These are phyloP conservation scores for Dendronephthya gigantea DNA, from an alignment of 64 coral and sea anemone species.

Conservation along the genomic window DNA sequence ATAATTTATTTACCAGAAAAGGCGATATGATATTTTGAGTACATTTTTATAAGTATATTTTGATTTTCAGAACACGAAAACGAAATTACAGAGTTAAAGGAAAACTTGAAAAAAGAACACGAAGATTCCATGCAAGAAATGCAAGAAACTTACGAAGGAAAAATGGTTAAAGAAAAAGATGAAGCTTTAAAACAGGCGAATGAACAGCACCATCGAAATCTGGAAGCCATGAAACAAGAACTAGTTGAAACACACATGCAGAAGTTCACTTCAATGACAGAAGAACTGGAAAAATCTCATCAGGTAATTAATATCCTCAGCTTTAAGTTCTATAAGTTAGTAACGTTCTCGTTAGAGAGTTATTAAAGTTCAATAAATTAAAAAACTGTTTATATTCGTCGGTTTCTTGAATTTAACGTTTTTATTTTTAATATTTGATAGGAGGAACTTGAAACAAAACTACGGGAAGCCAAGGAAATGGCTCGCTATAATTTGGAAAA, in stretches of 20 bases:
- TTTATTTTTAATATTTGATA: neutral
- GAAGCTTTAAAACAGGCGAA: slow-evolving; percentile 68
- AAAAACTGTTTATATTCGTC: too few species aligned
- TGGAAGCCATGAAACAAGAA: slow-evolving; percentile 64
- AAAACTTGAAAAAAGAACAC: slow-evolving; percentile 36
- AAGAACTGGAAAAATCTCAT: slow-evolving; percentile 57
- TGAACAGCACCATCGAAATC: slow-evolving; percentile 83
- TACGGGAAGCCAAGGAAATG: slow-evolving; percentile 79
- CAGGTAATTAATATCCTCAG: too few species aligned
- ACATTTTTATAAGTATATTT: neutral
- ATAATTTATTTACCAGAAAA: too few species aligned
- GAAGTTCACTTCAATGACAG: slow-evolving; percentile 88
- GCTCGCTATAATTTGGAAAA: slow-evolving; percentile 76
- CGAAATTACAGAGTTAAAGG: slow-evolving; percentile 25
- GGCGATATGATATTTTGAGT: too few species aligned
- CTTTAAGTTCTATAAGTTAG: too few species aligned
- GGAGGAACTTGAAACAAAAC: slow-evolving; percentile 61
- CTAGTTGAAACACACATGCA: slow-evolving; percentile 91
- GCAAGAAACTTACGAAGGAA: slow-evolving; percentile 34
- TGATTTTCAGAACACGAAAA: slow-evolving; percentile 19
- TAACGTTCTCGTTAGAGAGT: neutral
- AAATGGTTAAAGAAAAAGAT: slow-evolving; percentile 76
- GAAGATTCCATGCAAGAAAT: slow-evolving; percentile 37
- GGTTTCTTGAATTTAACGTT: too few species aligned
- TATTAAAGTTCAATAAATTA: neutral